phyloP scores from a whole-genome alignment of 92 coral and sea anemone species.

The Siderastrea radians region DNA sequence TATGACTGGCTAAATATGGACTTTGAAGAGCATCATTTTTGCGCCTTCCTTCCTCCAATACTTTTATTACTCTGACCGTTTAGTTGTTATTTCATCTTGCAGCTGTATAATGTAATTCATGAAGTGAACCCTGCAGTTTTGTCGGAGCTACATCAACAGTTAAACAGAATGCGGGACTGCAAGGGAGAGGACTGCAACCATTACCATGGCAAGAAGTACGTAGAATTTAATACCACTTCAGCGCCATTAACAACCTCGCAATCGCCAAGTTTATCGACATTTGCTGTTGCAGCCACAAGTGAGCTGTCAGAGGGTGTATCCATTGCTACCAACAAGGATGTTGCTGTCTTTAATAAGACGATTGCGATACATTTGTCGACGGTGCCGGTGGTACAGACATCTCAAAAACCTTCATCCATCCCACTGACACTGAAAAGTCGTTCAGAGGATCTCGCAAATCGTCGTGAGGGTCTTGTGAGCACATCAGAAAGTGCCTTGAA shows the following conservation, averaged over 20 bases:
- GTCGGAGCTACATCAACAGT: slow-evolving; percentile 74
- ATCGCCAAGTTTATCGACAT: background rate
- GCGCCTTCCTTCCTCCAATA: background rate
- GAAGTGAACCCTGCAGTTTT: slow-evolving; percentile 76
- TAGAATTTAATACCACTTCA: background rate
- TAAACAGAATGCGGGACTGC: slow-evolving; percentile 75
- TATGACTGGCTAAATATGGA: too few species aligned
- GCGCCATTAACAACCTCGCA: background rate
- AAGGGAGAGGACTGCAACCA: slow-evolving; percentile 86
- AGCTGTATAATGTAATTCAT: slow-evolving; percentile 84
- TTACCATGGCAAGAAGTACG: slow-evolving; percentile 72
- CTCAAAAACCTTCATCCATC: background rate
- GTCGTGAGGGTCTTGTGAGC: slow-evolving; percentile 1
- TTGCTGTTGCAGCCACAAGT: background rate
- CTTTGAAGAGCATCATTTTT: too few species aligned
- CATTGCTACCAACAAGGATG: background rate
- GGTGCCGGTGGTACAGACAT: background rate
- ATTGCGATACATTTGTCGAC: background rate
- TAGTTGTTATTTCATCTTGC: slow-evolving; percentile 17
- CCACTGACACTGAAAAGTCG: background rate
- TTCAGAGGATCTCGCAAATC: background rate
- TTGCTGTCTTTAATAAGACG: background rate
- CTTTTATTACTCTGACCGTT: background rate
- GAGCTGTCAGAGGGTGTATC: background rate
- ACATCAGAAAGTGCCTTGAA: background rate